phyloP scores from a whole-genome alignment of 2,888 invertebrate genomes.

The Nephrotoma flavescens region DNA sequence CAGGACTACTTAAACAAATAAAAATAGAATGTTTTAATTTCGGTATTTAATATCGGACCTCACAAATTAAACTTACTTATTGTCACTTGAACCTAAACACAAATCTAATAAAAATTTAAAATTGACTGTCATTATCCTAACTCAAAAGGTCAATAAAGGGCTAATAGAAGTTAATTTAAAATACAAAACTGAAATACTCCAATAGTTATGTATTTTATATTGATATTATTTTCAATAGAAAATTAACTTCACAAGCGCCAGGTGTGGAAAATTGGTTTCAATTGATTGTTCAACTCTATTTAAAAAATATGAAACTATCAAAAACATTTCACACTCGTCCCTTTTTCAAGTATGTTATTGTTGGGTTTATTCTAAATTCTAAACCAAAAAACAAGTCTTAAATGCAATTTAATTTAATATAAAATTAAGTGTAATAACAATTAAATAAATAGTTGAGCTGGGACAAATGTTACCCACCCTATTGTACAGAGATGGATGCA shows the following conservation, averaged over 20 bases:
- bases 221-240: neutral
- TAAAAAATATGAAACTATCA: neutral
- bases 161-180: neutral
- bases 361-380: neutral
- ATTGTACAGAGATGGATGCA: neutral
- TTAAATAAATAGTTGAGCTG: neutral
- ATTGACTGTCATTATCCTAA: neutral
- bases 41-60: neutral
- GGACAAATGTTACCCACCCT: neutral
- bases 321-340: neutral
- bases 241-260: neutral
- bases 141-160: neutral
- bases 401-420: neutral
- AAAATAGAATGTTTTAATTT: neutral
- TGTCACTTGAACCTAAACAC: neutral
- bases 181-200: neutral
- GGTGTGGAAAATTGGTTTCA: neutral
- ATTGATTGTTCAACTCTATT: neutral
- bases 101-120: neutral
- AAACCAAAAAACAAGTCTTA: neutral
- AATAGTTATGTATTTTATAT: neutral
- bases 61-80: neutral
- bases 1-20: neutral
- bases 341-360: neutral
- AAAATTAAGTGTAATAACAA: neutral